Base-by-base conservation (phyloP, 1,140 invertebrate genomes). In the Polyergus mexicanus region DNA sequence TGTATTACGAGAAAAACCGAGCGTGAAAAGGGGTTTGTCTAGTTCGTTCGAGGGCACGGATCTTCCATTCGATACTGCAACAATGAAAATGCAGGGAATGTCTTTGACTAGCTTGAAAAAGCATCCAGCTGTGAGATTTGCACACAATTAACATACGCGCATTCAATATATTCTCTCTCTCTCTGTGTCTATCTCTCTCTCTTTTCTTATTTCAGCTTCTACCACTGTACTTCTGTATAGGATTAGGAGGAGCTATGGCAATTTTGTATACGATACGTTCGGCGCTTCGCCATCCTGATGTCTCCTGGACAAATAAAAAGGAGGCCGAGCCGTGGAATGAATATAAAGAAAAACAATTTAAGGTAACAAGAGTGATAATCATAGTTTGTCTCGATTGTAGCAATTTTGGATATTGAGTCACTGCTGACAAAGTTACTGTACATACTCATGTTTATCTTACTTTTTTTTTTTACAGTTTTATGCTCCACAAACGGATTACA, bases 261-360 rank as follows among this genome's bases (percentile, higher is more conserved):
- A 84, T 94, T 0, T 81, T 95, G 56, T 98, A 98, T 91, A 94
- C 96, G 0, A 38, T 95, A 1, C 96, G 98, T 68, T 94, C 98
- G 51, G 98, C 98, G n/a, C 89, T 95, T 0, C 96, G 95, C 71
- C 97, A 96, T 91, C 98, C 98, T 56, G 98, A 98, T 92, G 98
- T 98, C 16, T 95, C 97, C 66, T 98, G 98, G 98, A 96, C 96
- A 87, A 96, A 95, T 62, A 96, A 95, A 63, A 93, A 91, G 28
- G 98, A 98, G 91, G 96, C 97, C 3, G 97, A 98, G 91, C 98
- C 98, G 6, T 98, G 97, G 97, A 95, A 98, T 89, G 96, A 97
- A 81, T 98, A 97, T 92, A 95, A 96, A 69, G 94, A 96, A 72
- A 98, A 98, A 92, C 97, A 97, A 90, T 98, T 98, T 92, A 98